phyloP scores from a whole-genome alignment of 2,888 invertebrate species.

The Portevinia maculata region DNA sequence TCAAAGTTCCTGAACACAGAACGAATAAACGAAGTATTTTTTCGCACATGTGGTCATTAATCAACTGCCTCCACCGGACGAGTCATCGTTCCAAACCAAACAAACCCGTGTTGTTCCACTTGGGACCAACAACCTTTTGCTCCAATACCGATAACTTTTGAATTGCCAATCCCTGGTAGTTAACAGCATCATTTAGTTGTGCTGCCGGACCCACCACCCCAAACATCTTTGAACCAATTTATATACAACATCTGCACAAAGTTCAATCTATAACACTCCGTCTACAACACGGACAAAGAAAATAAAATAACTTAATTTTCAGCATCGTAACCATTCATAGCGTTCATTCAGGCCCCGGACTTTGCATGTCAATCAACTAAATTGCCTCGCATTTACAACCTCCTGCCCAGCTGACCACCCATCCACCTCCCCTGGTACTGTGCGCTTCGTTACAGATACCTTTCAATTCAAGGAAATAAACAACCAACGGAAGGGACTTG shows the following conservation, averaged over 20 bases:
- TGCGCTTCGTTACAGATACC: constrained; percentile 30
- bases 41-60: neutral
- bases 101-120: neutral
- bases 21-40: too few relatives aligned
- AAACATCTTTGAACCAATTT: constrained; percentile 7
- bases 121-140: neutral
- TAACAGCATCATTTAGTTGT: neutral
- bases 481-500: constrained; percentile 58
- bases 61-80: neutral
- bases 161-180: constrained; percentile 1
- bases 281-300: neutral
- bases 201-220: neutral
- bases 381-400: constrained; percentile 56
- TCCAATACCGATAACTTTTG: neutral
- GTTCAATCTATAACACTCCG: constrained; percentile 20
- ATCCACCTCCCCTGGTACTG: neutral
- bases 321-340: constrained; percentile 32
- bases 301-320: constrained; percentile 36
- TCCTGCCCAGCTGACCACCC: neutral
- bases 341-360: constrained; percentile 53
- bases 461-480: constrained; percentile 35
- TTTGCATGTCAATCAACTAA: constrained; percentile 69
- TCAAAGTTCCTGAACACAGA: neutral
- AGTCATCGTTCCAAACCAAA: neutral
- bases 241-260: constrained; percentile 32